Evolutionary conservation across 2,888 invertebrate genomes (phyloP), one percentile per base, ranked within the genome.

Genomic region (Amiota mariae): DNA sequence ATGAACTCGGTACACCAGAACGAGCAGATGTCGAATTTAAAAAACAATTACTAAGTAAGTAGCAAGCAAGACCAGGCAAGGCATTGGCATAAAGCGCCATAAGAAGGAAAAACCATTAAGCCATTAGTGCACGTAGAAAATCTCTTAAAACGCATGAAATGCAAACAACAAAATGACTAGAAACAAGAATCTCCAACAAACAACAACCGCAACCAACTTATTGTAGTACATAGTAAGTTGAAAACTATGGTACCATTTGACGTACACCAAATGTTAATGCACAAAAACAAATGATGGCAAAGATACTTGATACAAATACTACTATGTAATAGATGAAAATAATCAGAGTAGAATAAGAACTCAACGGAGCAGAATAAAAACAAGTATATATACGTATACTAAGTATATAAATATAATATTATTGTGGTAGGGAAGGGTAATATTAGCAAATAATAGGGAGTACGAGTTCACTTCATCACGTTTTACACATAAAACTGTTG

Each of bases 1-100:
- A 82, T 18, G 82, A 88, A 56, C 80, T 84, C 68, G 88, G 87
- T 70, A 88, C 82, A 24, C 76, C 75, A 46, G 85, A 82, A 75
- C 18, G 88, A 88, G 13, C 84, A 86, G 71, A 70, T 11, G 24
- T 13, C 1, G 47, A 56, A 4, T 66, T 56, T 20, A 10, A 54
- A 8, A 61, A 24, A 9, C 71, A 74, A 20, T 63, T 71, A 66
- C 68, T 68, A 68, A 24, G 51, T 51, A 64, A 63, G 71, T 51
- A 66, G 20, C 11, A 82, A 80, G 61, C 77, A 78, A 63, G 78
- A 77, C 48, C 70, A 77, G 46, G 75, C 81, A 71, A 76, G 79
- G 24, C 77, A 75, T 48, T 11, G 48, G 36, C 59, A 48, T 56
- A 51, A 59, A 71, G 67, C 51, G 67, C 63, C 63, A 63, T 6